Conservation (phyloP, 2,113 vertebrate species). For the Patagioenas fasciata region DNA sequence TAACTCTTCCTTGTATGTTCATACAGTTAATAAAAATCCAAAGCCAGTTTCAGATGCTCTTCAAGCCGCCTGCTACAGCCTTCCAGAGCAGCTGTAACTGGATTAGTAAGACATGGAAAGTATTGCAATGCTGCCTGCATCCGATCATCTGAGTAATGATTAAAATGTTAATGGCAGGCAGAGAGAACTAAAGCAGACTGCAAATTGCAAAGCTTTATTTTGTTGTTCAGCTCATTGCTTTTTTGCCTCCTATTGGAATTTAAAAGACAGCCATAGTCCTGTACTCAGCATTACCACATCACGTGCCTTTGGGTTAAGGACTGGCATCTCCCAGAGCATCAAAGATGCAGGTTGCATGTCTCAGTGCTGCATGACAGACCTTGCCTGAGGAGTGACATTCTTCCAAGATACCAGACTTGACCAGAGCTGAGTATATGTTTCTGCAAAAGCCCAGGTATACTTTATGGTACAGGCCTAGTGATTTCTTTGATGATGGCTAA, state of each 20-base stretch:
- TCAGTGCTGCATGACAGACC: neutral
- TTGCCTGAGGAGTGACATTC: neutral
- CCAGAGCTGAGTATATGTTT: neutral
- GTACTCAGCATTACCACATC: neutral
- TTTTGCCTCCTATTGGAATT: neutral
- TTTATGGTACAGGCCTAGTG: neutral
- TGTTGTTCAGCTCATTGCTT: neutral
- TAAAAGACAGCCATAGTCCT: neutral
- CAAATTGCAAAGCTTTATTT: neutral
- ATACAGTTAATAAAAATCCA: conserved; percentile 24
- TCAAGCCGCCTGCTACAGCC: neutral
- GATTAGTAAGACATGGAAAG: conserved; percentile 58
- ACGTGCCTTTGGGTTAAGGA: neutral
- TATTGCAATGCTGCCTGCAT: conserved; percentile 40
- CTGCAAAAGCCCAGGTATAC: neutral
- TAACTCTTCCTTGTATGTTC: conserved; percentile 47
- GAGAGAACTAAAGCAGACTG: neutral
- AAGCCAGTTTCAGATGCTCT: conserved; percentile 27
- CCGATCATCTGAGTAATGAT: neutral
- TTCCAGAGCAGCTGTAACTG: conserved; percentile 53
- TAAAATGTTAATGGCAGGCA: conserved; percentile 1
- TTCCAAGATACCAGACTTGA: neutral
- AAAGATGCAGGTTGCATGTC: neutral
- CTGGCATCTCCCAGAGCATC: neutral
- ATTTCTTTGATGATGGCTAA: conserved; percentile 20